Evolutionary conservation across 2,113 vertebrate genomes (phyloP).

Genomic region (Scomber colias): DNA sequence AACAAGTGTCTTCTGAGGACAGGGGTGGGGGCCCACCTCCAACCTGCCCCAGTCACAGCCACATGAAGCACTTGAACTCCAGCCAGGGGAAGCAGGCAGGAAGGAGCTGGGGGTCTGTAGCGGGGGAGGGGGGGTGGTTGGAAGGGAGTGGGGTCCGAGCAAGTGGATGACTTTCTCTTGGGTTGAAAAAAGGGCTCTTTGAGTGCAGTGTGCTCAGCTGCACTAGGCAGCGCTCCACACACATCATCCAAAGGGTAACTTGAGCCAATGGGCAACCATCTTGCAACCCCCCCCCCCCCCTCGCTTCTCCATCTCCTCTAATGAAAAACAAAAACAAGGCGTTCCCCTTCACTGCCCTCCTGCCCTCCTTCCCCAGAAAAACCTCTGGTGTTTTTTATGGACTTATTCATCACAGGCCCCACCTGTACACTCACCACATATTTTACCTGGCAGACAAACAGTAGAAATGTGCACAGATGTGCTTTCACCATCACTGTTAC

Average conservation of each 20-base stretch:
- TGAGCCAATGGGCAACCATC: conserved; percentile 77
- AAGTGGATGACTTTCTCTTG: conserved; percentile 72
- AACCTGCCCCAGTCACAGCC: conserved; percentile 75
- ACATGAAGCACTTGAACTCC: conserved; percentile 81
- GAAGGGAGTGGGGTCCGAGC: conserved; percentile 65
- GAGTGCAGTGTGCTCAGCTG: conserved; percentile 84
- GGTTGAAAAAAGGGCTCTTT: conserved; percentile 78
- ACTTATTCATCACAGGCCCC: conserved; percentile 49
- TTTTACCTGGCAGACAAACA: conserved; percentile 62
- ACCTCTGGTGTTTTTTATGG: conserved; percentile 41
- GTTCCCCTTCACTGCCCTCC: conserved; percentile 49
- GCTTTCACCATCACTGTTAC: conserved; percentile 14
- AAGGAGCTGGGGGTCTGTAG: conserved; percentile 78
- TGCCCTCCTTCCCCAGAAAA: not conserved
- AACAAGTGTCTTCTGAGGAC: conserved; percentile 83
- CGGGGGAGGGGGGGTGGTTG: conserved; percentile 29
- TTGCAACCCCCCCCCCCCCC: conserved; percentile 37
- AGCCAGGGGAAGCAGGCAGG: conserved; percentile 80
- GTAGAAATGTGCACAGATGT: conserved; percentile 40
- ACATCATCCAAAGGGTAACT: conserved; percentile 79
- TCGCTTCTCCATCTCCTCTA: conserved; percentile 42
- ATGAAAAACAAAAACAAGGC: conserved; percentile 81
- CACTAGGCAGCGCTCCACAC: conserved; percentile 73
- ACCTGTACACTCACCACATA: conserved; percentile 55
- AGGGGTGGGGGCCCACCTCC: conserved; percentile 74